Evolutionary conservation across 2,113 vertebrate species (phyloP).

Genomic region (Aegotheles bennettii): DNA sequence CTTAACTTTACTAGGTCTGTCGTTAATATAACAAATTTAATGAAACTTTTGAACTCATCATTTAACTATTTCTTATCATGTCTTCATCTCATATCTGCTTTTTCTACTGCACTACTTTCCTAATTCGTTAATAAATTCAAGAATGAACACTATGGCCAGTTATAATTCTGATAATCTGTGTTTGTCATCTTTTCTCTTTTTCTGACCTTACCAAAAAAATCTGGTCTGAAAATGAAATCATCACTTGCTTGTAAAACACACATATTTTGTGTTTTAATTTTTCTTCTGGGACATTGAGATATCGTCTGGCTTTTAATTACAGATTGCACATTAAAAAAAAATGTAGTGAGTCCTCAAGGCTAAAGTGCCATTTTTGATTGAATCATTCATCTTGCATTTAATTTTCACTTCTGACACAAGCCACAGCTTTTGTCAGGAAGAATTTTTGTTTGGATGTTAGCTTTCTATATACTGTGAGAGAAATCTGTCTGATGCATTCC

Average conservation of each 20-base stretch:
- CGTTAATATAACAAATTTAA: background rate
- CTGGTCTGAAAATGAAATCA: background rate
- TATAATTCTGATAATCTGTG: background rate
- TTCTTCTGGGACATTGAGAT: background rate
- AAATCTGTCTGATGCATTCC: conserved; percentile 18
- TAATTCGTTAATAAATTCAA: background rate
- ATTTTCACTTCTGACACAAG: conserved; percentile 56
- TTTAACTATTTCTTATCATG: background rate
- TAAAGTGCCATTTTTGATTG: background rate
- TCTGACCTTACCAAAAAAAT: background rate
- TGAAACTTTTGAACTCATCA: background rate
- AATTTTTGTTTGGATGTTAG: conserved; percentile 32
- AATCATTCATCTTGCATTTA: conserved; percentile 47
- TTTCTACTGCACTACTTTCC: background rate
- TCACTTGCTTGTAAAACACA: background rate
- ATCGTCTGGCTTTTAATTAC: conserved; percentile 46
- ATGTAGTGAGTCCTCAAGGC: background rate
- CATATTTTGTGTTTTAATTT: background rate
- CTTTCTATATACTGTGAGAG: background rate
- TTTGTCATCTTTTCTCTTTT: background rate
- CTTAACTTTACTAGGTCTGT: background rate
- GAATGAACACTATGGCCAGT: background rate
- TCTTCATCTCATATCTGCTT: background rate
- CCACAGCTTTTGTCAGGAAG: conserved; percentile 36
- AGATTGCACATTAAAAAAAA: background rate